Base-by-base conservation (phyloP, 2,888 invertebrate species). In the Chymomyza amoena region DNA sequence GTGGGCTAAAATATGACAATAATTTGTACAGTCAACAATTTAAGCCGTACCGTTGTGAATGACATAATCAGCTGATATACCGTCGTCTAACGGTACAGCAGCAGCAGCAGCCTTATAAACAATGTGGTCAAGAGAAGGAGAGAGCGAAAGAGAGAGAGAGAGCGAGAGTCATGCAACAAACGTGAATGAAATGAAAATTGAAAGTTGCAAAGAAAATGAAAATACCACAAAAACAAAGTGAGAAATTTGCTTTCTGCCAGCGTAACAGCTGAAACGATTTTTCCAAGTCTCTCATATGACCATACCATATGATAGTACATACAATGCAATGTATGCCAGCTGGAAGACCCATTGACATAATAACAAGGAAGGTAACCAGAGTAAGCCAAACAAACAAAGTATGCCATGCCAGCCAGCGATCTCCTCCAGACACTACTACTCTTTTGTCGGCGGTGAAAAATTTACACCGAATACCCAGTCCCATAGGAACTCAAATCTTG, bases 281-380 rank as follows among this genome's bases (percentile, higher is more conserved):
- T 65, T 74, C 45, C 52, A 50, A 73, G 56, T 69, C 81, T 65
- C 63, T 60, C 72, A 56, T 20, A 39, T 54, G 63, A 28, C 39
- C 64, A 45, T 45, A 45, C 61, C 57, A 64, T 57, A 56, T 54
- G 39, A 59, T 32, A 15, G 52, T 56, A 73, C 67, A 77, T 74
- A 13, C 39, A 6, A 13, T 45, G 3, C 13, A 13, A 45, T 72
- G 67, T 77, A 72, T 78, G 77, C 64, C 61, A 68, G 57, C 67
- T 73, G 73, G 56, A 77, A 89, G 87, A 86, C 89, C 89, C 87
- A 90, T 90, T 90, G 90, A 90, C 90, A 90, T 90, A 90, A 90
- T 90, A 90, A 90, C 89, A 80, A 90, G 90, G 90, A 90, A 90
- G 90, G 88, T 84, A 90, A 89, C 80, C 79, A 81, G 77, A 89